These are phyloP conservation scores for Drosophila ercepeae DNA, from an alignment of 1,140 invertebrate genomes.

Conservation along the genomic window DNA sequence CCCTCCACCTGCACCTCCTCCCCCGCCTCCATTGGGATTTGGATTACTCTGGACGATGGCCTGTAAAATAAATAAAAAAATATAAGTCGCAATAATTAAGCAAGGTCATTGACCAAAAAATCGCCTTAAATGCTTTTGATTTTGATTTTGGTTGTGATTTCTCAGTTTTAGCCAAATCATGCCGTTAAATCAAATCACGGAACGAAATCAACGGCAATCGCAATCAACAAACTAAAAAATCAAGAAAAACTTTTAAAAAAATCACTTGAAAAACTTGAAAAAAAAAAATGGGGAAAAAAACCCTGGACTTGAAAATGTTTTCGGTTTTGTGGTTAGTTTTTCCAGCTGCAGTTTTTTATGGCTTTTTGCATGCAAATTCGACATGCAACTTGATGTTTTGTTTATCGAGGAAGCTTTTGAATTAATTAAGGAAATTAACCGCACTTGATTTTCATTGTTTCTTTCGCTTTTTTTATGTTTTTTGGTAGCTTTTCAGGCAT, in stretches of 20 bases:
- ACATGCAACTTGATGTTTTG: constrained; percentile 11
- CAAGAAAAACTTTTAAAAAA: constrained; percentile 1
- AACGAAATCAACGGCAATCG: constrained; percentile 40
- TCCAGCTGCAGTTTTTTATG: not conserved
- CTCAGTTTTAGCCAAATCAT: constrained; percentile 73
- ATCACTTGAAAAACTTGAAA: constrained; percentile 6
- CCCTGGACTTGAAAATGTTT: constrained; percentile 40
- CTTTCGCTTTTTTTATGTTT: no score
- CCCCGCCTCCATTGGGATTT: constrained; percentile 52
- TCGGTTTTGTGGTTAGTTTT: not conserved
- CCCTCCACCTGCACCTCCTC: constrained; percentile 2
- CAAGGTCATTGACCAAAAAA: constrained; percentile 70
- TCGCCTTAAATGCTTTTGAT: constrained; percentile 65
- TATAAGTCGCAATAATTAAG: constrained; percentile 26
- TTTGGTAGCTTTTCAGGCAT: not conserved
- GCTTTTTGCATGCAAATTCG: constrained; percentile 33
- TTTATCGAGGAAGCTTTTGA: constrained; percentile 15
- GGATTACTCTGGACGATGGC: constrained; percentile 74
- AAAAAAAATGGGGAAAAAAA: not conserved
- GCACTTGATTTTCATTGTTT: not conserved
- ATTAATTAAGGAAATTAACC: constrained; percentile 41
- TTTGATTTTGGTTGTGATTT: constrained; percentile 36
- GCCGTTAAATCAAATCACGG: constrained; percentile 72
- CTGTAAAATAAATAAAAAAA: constrained; percentile 27
- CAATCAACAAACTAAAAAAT: constrained; percentile 18